Base-by-base conservation (phyloP, 2,113 vertebrate species). In the Paradoxurus hermaphroditus region DNA sequence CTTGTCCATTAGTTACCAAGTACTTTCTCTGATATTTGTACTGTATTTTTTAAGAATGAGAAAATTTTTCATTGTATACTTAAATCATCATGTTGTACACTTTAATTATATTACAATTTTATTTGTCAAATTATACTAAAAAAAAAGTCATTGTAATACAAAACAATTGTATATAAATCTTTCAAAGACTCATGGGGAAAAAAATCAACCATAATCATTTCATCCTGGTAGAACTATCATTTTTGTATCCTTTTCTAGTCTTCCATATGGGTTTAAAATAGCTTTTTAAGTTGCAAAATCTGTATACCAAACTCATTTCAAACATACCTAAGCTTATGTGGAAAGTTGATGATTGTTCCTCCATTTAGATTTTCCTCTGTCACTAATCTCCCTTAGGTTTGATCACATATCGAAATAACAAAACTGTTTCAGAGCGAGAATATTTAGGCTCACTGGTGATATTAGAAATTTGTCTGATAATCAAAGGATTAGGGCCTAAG, bases 161-260 rank as follows among this genome's bases (percentile, higher is more conserved):
- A 73, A 75, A 21, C 23, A 78, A 39, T 34, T 65, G 1, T 65
- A 62, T 36, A 31, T 90, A 34, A 72, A 56, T 77, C 73, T 90
- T 95, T 16, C 25, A 83, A 82, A 53, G n/a, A n/a, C 19, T 21
- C 16, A 7, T 51, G 70, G 67, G 7, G 0, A 8, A 4, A 79
- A 65, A 85, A 77, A 41, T 23, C 56, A 85, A 13, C 7, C 6
- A 8, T 90, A 83, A 49, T 67, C 44, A 90, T 44, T 41, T 94
- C 41, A 79, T 86, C 39, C 9, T 79, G 65, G 19, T 19, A 31
- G 29, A 87, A 67, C 63, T 44, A 7, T 56, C 23, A 36, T 85
- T 90, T 96, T 89, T 41, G 39, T 89, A 70, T 86, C 36, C 15
- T 88, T 88, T 92, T 92, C 67, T 86, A 87, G 67, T 83, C 23